phyloP scores from a whole-genome alignment of 2,797 vertebrate species.

The Morus bassanus region DNA sequence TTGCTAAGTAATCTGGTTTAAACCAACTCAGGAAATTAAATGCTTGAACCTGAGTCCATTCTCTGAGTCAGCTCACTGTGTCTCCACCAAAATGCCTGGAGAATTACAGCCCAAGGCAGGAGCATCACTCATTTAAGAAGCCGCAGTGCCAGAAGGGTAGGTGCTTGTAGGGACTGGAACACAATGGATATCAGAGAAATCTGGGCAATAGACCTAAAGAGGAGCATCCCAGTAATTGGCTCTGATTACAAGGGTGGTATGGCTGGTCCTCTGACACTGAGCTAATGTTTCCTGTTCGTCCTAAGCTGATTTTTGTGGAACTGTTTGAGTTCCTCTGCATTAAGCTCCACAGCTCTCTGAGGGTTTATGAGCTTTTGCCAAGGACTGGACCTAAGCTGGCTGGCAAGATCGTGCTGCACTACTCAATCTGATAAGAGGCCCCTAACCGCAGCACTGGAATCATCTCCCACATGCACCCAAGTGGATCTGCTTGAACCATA shows the following conservation, averaged over 20 bases:
- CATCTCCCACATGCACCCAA: background rate
- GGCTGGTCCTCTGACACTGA: background rate
- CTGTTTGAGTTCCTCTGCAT: background rate
- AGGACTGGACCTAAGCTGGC: background rate
- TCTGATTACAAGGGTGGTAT: background rate
- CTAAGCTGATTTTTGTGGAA: background rate
- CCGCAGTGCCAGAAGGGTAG: background rate
- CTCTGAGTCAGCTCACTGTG: background rate
- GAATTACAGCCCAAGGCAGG: background rate
- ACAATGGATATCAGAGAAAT: background rate
- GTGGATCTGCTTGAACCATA: background rate
- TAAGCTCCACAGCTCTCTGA: background rate
- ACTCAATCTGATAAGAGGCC: background rate
- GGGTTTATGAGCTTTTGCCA: background rate
- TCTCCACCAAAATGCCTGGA: background rate
- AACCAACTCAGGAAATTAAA: background rate
- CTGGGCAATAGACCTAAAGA: background rate
- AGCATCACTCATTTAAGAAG: background rate
- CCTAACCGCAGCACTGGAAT: background rate
- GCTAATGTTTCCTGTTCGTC: background rate
- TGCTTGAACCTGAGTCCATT: background rate
- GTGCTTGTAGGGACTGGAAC: background rate
- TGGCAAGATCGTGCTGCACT: fast-evolving
- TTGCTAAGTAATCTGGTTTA: background rate
- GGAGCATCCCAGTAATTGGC: fast-evolving